Evolutionary conservation across 2,113 vertebrate species (phyloP).

Genomic region (Cromileptes altivelis): DNA sequence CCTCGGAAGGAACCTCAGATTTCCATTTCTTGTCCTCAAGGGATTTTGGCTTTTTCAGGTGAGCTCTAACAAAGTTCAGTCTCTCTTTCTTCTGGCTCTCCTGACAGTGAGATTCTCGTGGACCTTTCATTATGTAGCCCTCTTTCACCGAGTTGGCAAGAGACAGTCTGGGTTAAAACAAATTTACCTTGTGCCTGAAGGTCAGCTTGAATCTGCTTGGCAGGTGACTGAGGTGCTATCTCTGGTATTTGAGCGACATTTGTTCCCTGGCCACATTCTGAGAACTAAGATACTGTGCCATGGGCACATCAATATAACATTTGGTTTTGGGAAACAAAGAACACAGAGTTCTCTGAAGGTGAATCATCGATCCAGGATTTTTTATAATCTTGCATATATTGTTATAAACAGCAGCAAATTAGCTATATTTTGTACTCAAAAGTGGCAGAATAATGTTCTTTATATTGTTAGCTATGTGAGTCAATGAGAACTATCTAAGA

Average conservation of each 20-base stretch:
- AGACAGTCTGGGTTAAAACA: slow-evolving; percentile 16
- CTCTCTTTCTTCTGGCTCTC: background rate
- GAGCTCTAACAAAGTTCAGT: slow-evolving; percentile 7
- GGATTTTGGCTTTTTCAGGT: background rate
- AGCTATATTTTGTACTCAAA: background rate
- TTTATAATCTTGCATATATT: background rate
- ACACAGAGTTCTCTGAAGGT: slow-evolving; percentile 11
- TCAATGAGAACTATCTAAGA: background rate
- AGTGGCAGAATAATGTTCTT: background rate
- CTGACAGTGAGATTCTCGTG: background rate
- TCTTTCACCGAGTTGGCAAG: slow-evolving; percentile 23
- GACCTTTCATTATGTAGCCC: slow-evolving; percentile 12
- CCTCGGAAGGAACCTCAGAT: slow-evolving; percentile 1
- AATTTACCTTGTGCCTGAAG: slow-evolving; percentile 23
- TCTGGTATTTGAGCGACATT: slow-evolving; percentile 48
- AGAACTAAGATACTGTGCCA: slow-evolving; percentile 27
- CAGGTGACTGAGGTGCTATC: slow-evolving; percentile 29
- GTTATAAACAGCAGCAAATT: background rate
- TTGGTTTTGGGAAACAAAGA: slow-evolving; percentile 25
- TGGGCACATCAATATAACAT: slow-evolving; percentile 19
- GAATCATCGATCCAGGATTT: background rate
- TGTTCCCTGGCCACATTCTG: slow-evolving; percentile 35
- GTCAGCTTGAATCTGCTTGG: slow-evolving; percentile 30
- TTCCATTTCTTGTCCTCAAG: background rate
- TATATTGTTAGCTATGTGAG: background rate